Evolutionary conservation across 2,888 invertebrate species (phyloP).

Genomic region (Machimus rusticus): DNA sequence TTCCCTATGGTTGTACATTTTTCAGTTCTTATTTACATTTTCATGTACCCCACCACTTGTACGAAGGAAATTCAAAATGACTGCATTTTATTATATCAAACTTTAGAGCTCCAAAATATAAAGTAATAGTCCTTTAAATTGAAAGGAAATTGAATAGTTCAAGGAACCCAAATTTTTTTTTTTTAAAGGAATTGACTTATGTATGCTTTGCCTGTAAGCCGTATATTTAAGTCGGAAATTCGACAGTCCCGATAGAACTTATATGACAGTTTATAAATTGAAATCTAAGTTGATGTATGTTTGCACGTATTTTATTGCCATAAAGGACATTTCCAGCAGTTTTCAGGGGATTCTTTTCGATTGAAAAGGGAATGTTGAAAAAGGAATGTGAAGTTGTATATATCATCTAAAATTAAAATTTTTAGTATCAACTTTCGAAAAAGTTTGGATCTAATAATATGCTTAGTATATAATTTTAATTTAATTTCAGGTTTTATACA

Average conservation of each 20-base stretch:
- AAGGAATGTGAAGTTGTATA: too few relatives aligned
- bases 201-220: neutral
- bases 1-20: neutral
- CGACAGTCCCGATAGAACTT: neutral
- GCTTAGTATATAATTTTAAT: too few relatives aligned
- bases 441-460: too few relatives aligned
- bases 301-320: neutral
- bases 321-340: neutral
- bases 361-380: too few relatives aligned
- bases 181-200: neutral
- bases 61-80: neutral
- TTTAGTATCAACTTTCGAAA: too few relatives aligned
- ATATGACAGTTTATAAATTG: neutral
- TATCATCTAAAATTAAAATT: too few relatives aligned
- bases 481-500: too few relatives aligned
- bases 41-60: neutral
- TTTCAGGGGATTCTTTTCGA: neutral
- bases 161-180: neutral
- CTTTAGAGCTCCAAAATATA: neutral
- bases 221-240: neutral
- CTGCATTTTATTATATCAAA: neutral
- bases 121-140: neutral
- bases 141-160: neutral
- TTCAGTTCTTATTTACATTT: neutral
- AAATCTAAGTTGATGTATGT: neutral